Conservation (phyloP, 30 jellyfish, hydroid and myxozoan genomes). For the Clytia hemisphaerica region DNA sequence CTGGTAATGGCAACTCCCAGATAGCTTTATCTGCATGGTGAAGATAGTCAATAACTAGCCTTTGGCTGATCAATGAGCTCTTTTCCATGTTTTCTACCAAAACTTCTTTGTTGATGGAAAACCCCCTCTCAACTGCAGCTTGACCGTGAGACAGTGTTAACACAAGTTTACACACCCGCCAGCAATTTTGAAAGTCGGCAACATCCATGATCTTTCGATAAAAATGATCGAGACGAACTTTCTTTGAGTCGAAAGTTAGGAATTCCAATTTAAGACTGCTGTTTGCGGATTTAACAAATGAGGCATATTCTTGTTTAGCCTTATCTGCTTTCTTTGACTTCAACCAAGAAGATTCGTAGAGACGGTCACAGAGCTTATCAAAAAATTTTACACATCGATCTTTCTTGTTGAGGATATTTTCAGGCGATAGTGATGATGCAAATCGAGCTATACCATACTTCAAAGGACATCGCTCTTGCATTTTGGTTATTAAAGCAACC, state of each 20-base stretch:
- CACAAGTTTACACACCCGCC: background rate
- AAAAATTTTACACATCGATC: background rate
- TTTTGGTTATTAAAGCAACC: background rate
- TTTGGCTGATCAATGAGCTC: background rate
- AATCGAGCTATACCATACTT: background rate
- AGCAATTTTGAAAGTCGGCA: background rate
- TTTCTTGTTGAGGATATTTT: background rate
- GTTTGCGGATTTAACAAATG: background rate
- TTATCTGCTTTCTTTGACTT: background rate
- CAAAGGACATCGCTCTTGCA: background rate
- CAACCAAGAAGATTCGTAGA: background rate
- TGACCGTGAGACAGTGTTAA: background rate
- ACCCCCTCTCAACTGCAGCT: slow-evolving; percentile 5
- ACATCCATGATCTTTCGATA: background rate
- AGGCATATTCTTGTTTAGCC: background rate
- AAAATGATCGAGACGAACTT: background rate
- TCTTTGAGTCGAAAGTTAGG: background rate
- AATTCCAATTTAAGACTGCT: background rate
- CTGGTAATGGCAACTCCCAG: background rate
- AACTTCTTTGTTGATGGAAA: background rate
- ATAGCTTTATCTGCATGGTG: background rate
- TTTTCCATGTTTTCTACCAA: slow-evolving; percentile 1
- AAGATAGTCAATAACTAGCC: background rate
- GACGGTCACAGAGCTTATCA: background rate
- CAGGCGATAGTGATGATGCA: background rate